These are phyloP conservation scores for Xylota sylvarum DNA, from an alignment of 2,888 invertebrate genomes.

Conservation along the genomic window DNA sequence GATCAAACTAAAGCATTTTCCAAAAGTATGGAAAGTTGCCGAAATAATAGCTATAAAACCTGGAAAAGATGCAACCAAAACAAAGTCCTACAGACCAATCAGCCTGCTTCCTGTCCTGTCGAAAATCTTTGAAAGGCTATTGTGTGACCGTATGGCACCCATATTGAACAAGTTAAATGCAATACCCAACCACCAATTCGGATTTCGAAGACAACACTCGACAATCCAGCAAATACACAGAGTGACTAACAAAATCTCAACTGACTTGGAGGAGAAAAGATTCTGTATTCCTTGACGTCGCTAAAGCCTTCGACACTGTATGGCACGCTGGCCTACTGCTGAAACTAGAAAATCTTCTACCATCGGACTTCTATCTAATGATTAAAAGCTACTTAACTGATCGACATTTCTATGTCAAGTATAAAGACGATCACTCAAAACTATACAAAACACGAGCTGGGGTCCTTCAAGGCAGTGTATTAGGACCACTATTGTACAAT, in stretches of 20 bases:
- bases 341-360: too few relatives aligned
- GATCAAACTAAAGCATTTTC: slow-evolving; percentile 2
- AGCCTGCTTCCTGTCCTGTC: background rate
- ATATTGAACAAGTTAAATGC: background rate
- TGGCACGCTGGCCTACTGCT: too few relatives aligned
- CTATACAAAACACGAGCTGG: too few relatives aligned
- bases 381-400: too few relatives aligned
- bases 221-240: background rate
- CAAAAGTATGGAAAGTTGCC: background rate
- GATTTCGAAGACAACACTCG: background rate
- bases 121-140: background rate
- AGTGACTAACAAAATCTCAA: background rate
- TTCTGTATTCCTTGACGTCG: background rate
- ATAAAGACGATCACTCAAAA: too few relatives aligned
- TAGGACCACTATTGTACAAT: too few relatives aligned
- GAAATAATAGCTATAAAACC: slow-evolving; percentile 1
- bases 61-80: background rate
- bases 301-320: background rate
- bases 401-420: too few relatives aligned
- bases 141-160: background rate
- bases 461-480: too few relatives aligned
- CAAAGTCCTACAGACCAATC: background rate
- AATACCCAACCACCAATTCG: background rate
- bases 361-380: too few relatives aligned
- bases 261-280: background rate